These are phyloP conservation scores for Drosophila takahashii DNA, from an alignment of 1,140 invertebrate species.

Conservation along the genomic window DNA sequence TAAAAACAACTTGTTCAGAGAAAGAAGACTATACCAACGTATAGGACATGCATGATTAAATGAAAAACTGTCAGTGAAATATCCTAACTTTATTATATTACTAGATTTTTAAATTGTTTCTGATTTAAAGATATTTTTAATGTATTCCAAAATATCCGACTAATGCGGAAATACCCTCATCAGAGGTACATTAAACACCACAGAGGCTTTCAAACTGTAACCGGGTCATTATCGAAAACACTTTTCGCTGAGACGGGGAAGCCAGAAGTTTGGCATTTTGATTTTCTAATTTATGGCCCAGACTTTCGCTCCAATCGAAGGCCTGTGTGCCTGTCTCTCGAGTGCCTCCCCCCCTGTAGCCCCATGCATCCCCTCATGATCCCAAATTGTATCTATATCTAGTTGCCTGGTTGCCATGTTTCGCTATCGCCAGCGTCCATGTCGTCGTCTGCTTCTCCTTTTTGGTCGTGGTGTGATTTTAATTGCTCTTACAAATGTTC, in stretches of 20 bases:
- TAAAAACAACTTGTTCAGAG: too few relatives aligned
- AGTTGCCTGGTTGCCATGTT: slow-evolving; percentile 55
- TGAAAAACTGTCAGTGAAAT: too few relatives aligned
- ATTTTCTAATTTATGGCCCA: slow-evolving; percentile 73
- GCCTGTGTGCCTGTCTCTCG: slow-evolving; percentile 23
- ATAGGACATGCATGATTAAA: too few relatives aligned
- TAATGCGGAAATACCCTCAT: background rate
- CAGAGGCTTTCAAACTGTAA: slow-evolving; percentile 53
- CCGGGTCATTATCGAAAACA: slow-evolving; percentile 46
- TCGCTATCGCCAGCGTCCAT: slow-evolving; percentile 58
- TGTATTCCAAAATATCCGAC: background rate
- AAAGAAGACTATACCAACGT: too few relatives aligned
- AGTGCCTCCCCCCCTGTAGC: background rate
- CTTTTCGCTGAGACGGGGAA: slow-evolving; percentile 26
- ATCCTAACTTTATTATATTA: too few relatives aligned
- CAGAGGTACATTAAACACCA: slow-evolving; percentile 3
- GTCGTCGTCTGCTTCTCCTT: slow-evolving; percentile 59
- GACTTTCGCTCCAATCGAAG: slow-evolving; percentile 46
- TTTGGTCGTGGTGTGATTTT: slow-evolving; percentile 78
- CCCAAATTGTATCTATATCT: slow-evolving; percentile 42
- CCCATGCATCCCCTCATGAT: background rate
- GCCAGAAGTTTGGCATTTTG: slow-evolving; percentile 65
- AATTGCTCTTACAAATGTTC: slow-evolving; percentile 79
- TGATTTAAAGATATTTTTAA: too few relatives aligned
- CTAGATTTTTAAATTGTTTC: too few relatives aligned